A percentile compares a stretch with the other conserved stretches of the same genome.
These are phyloP conservation scores for Nansenia antarctica DNA, from an alignment of 2,113 vertebrate genomes.

Conservation along the genomic window DNA sequence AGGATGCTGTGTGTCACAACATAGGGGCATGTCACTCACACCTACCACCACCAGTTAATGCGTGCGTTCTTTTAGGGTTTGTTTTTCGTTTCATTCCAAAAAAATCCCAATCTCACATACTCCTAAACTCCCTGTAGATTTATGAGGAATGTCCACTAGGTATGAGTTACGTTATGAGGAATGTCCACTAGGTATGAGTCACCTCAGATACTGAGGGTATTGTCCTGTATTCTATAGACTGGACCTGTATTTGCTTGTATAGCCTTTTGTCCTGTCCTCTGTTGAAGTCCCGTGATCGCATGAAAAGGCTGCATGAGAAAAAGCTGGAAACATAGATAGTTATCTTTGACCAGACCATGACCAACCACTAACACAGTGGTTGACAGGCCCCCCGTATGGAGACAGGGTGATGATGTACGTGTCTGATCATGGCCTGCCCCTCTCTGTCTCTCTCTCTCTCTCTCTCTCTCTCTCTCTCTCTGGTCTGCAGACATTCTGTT, in stretches of 20 bases:
- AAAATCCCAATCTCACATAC: constrained; percentile 32
- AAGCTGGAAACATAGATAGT: constrained; percentile 62
- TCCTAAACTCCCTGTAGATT: too few relatives aligned
- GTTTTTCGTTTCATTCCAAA: constrained; percentile 36
- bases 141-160: constrained; percentile 26
- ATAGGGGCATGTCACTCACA: constrained; percentile 26
- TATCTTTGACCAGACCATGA: constrained; percentile 8
- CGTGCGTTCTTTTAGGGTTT: constrained; percentile 25
- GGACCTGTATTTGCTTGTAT: constrained; percentile 70
- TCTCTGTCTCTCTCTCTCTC: too few relatives aligned
- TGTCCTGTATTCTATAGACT: constrained; percentile 59
- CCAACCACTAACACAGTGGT: constrained; percentile 23
- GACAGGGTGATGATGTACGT: not conserved
- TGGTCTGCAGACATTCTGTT: constrained; percentile 59
- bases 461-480: too few relatives aligned
- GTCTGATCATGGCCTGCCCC: constrained; percentile 18
- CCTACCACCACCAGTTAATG: too few relatives aligned
- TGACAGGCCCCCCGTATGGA: constrained; percentile 39
- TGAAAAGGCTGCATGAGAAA: constrained; percentile 73
- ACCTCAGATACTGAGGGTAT: constrained; percentile 23
- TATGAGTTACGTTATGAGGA: constrained; percentile 37
- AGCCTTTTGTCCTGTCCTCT: constrained; percentile 65
- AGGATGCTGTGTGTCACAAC: constrained; percentile 10
- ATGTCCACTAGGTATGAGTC: constrained; percentile 31
- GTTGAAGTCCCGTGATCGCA: constrained; percentile 72